phyloP scores from a whole-genome alignment of 2,113 vertebrate species.

The Salvelinus fontinalis region DNA sequence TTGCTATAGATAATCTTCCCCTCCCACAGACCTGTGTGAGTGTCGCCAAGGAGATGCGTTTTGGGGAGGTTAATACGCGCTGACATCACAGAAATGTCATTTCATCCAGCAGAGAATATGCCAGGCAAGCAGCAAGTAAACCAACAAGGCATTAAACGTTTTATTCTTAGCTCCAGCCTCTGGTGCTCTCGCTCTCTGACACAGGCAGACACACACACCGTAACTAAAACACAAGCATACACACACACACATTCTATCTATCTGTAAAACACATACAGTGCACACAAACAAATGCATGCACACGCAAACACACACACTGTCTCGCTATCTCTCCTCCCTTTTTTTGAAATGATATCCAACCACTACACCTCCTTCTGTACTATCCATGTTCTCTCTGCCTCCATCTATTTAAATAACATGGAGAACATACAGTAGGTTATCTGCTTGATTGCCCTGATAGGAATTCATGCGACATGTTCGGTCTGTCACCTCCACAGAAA shows the following conservation, averaged over 20 bases:
- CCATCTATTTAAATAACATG: neutral
- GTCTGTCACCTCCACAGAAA: neutral
- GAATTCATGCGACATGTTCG: neutral
- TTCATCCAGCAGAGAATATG: conserved; percentile 67
- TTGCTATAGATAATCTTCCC: too few relatives aligned
- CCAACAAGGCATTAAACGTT: conserved; percentile 12
- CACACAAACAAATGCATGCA: too few relatives aligned
- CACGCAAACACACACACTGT: too few relatives aligned
- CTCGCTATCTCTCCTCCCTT: neutral
- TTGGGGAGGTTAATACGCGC: conserved; percentile 66
- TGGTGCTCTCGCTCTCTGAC: too few relatives aligned
- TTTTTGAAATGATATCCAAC: neutral
- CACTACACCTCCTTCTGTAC: neutral
- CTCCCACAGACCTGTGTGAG: too few relatives aligned
- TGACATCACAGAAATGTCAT: conserved; percentile 71
- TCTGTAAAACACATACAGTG: too few relatives aligned
- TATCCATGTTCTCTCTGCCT: neutral
- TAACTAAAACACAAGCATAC: too few relatives aligned
- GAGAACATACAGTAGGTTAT: neutral
- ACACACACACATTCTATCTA: too few relatives aligned
- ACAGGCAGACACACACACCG: too few relatives aligned
- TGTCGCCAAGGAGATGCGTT: conserved; percentile 3
- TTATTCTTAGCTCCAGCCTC: too few relatives aligned
- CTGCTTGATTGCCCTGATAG: neutral
- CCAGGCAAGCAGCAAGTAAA: conserved; percentile 59